Conservation (phyloP, 2,888 invertebrate species). For the Diplolepis rosae region DNA sequence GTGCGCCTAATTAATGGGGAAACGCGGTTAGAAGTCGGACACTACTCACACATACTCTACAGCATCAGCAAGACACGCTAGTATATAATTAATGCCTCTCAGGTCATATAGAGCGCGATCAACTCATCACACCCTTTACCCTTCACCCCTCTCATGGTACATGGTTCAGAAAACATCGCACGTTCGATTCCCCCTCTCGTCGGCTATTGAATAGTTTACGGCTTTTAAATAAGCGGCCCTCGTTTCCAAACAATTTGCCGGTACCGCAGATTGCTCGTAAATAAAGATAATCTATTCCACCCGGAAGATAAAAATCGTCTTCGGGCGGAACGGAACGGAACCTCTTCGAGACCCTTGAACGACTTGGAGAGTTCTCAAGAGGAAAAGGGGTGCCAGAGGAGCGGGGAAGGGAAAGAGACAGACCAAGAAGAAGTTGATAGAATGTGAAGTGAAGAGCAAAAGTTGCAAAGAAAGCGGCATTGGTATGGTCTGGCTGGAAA, state of each 20-base stretch:
- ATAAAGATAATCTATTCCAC: conserved; percentile 74
- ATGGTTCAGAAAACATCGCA: conserved; percentile 23
- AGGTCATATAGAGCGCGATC: conserved; percentile 32
- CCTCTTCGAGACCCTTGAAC: conserved; percentile 35
- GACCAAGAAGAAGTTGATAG: conserved; percentile 14
- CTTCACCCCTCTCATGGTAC: conserved; percentile 29
- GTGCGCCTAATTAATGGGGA: conserved; percentile 35
- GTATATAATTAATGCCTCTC: conserved; percentile 33
- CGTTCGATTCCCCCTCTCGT: conserved; percentile 41
- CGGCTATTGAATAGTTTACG: conserved; percentile 67
- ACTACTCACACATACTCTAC: not conserved
- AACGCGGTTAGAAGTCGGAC: conserved; percentile 32
- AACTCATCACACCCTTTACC: conserved; percentile 39
- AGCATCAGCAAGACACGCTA: conserved; percentile 26
- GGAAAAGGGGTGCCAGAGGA: no score
- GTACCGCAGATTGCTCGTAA: conserved; percentile 72
- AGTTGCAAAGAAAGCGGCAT: conserved; percentile 31
- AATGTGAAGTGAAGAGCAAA: conserved; percentile 17
- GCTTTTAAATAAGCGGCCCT: conserved; percentile 71
- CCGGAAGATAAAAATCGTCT: conserved; percentile 72
- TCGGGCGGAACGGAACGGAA: conserved; percentile 41
- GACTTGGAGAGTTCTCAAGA: conserved; percentile 19
- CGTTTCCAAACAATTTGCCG: conserved; percentile 71
- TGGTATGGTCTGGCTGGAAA: conserved; percentile 32
- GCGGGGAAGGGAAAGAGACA: conserved; percentile 23